Conservation (phyloP, 2,888 invertebrate species). For the Trichogramma evanescens region DNA sequence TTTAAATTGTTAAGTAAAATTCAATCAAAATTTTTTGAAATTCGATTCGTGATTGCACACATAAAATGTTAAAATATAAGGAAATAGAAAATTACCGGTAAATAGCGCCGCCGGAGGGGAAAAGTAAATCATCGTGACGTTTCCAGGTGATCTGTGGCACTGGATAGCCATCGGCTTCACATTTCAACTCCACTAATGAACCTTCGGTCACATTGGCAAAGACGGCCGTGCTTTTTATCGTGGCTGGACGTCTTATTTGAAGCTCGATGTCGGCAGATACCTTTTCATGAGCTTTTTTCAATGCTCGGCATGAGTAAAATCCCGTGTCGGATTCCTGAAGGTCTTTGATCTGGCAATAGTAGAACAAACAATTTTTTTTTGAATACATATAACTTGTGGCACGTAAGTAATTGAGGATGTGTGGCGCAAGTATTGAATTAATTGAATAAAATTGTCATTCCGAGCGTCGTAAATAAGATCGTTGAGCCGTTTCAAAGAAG, state of each 20-base stretch:
- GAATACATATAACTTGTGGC: too few species aligned
- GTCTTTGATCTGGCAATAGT: constrained; percentile 12
- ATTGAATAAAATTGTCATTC: too few species aligned
- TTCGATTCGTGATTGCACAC: too few species aligned
- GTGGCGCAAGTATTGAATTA: too few species aligned
- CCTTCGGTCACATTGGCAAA: constrained; percentile 16
- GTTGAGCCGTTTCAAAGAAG: too few species aligned
- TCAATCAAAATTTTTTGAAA: too few species aligned
- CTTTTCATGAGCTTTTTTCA: constrained; percentile 1
- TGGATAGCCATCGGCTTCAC: constrained; percentile 19
- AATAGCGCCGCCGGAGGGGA: constrained; percentile 10
- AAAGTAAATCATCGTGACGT: constrained; percentile 14
- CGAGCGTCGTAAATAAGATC: too few species aligned
- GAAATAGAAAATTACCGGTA: constrained; percentile 11
- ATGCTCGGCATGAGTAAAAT: constrained; percentile 16
- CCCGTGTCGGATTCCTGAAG: constrained; percentile 20
- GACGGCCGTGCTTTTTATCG: constrained; percentile 11
- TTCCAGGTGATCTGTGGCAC: constrained; percentile 20
- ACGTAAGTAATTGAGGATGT: too few species aligned
- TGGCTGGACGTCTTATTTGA: constrained; percentile 17
- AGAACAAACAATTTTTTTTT: background rate
- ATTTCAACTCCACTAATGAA: constrained; percentile 8
- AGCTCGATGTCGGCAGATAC: constrained; percentile 15
- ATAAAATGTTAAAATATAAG: background rate
- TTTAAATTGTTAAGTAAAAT: too few species aligned